phyloP scores from a whole-genome alignment of 2,888 invertebrate species.

The Choreutis nemorana region DNA sequence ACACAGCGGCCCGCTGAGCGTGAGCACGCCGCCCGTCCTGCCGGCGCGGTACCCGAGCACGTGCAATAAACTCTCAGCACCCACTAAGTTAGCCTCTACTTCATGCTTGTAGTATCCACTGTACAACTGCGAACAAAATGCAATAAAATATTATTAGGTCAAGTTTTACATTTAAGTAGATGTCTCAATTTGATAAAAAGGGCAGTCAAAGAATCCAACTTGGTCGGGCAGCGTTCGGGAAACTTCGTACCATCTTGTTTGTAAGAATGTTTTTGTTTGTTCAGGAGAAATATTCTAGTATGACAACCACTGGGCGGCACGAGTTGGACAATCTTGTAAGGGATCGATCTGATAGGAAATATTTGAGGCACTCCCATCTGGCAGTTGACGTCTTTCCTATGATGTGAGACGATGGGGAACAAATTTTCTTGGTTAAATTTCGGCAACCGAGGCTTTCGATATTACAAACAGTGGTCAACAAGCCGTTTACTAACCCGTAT shows the following conservation, averaged over 20 bases:
- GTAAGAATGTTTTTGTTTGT: too few species aligned
- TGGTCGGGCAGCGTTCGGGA: not conserved
- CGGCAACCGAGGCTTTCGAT: too few species aligned
- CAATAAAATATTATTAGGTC: too few species aligned
- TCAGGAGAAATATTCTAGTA: too few species aligned
- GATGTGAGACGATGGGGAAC: too few species aligned
- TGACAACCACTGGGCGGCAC: too few species aligned
- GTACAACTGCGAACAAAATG: constrained; percentile 69
- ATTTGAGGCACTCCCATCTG: too few species aligned
- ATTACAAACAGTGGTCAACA: too few species aligned
- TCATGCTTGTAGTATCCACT: constrained; percentile 90
- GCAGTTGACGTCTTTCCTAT: too few species aligned
- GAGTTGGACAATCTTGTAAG: too few species aligned
- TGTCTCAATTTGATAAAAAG: not conserved
- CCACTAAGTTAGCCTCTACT: constrained; percentile 80
- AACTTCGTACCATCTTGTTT: not conserved
- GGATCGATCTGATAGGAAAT: constrained; percentile 2
- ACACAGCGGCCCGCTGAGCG: constrained; percentile 79
- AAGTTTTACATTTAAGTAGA: too few species aligned
- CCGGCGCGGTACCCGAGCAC: constrained; percentile 82
- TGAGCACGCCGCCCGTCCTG: constrained; percentile 63
- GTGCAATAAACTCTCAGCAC: constrained; percentile 78
- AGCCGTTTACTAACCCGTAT: constrained; percentile 71
- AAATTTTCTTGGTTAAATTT: too few species aligned
- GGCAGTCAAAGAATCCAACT: not conserved